Base-by-base conservation (phyloP, 1,140 invertebrate genomes). In the Orussus abietinus region DNA sequence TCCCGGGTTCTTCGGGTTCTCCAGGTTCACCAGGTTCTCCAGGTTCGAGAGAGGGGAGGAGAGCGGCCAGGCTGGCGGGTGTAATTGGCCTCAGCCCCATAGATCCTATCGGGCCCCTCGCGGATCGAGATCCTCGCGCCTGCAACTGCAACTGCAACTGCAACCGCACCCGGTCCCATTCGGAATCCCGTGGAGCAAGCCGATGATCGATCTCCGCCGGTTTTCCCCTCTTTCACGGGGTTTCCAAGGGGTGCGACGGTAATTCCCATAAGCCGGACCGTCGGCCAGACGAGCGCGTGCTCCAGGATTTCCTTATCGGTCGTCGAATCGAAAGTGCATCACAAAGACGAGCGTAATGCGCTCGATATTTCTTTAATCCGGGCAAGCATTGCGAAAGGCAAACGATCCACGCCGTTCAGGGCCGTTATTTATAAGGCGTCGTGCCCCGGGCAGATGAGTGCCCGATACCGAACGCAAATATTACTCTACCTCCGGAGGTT, bases 111-210 rank as follows among this genome's bases (percentile, higher is more conserved):
- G 20, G 21, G 10, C 13, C n/a, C n/a, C 14, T 18, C 30, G 14
- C 44, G 58, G 32, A 61, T 61, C 58, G 58, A 59, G 56, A 61
- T 61, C 47, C 58, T 59, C 54, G 54, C 58, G 55, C 51, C 54
- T 39, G 45, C 39, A 47, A 42, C n/a, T n/a, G n/a, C n/a, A n/a
- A n/a, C n/a, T n/a, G n/a, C n/a, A n/a, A n/a, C n/a, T n/a, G n/a
- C 22, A 47, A 36, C 49, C 43, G 46, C 49, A 42, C 46, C 45
- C 44, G 45, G 36, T 49, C 45, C 41, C 49, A 52, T 53, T 48
- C 45, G 34, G 37, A 44, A 14, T 12, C 31, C 53, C 43, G 33
- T 35, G 42, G 19, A 35, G 17, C 30, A 32, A 17, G 21, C 43
- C 11, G 45, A 35, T 40, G 53, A 64, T 63, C 64, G n/a, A 10